Percentiles rank a stretch among this genome's conserved stretches.
phyloP scores from a whole-genome alignment of 2,888 invertebrate species.

The Calliscelio sp. region DNA sequence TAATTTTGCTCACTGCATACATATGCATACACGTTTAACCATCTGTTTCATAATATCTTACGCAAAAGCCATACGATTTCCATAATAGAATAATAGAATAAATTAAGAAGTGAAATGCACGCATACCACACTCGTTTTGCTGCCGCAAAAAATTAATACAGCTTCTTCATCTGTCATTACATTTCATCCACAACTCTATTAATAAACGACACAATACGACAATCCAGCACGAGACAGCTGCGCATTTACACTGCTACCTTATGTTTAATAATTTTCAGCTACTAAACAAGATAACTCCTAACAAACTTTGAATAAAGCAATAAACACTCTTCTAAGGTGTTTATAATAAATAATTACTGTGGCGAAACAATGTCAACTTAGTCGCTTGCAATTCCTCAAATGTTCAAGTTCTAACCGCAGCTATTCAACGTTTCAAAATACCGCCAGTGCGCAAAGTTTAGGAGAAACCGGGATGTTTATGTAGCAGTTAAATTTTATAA shows the following conservation, averaged over 20 bases:
- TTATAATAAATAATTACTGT: constrained; percentile 58
- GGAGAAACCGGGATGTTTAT: constrained; percentile 13
- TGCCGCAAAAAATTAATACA: no score
- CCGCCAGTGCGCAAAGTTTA: constrained; percentile 19
- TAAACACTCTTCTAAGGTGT: constrained; percentile 41
- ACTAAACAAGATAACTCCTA: constrained; percentile 39
- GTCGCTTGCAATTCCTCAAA: constrained; percentile 38
- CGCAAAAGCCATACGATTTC: constrained; percentile 18
- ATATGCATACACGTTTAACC: constrained; percentile 14
- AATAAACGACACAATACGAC: no score
- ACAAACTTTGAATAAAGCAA: constrained; percentile 33
- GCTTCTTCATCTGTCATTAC: no score
- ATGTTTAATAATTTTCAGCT: constrained; percentile 17
- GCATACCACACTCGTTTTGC: background rate
- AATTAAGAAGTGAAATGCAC: constrained; percentile 3
- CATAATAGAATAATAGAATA: constrained; percentile 34
- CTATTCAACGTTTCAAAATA: constrained; percentile 33
- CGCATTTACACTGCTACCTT: constrained; percentile 11
- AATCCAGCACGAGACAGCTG: background rate
- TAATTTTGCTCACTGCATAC: background rate
- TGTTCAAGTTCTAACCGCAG: constrained; percentile 43
- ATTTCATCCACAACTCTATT: no score
- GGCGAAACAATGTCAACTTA: constrained; percentile 44
- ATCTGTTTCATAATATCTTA: constrained; percentile 31
- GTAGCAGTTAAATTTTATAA: constrained; percentile 51